Percentiles rank a stretch among this genome's conserved stretches.
phyloP scores from a whole-genome alignment of 2,888 invertebrate species.

The Eupithecia inturbata region DNA sequence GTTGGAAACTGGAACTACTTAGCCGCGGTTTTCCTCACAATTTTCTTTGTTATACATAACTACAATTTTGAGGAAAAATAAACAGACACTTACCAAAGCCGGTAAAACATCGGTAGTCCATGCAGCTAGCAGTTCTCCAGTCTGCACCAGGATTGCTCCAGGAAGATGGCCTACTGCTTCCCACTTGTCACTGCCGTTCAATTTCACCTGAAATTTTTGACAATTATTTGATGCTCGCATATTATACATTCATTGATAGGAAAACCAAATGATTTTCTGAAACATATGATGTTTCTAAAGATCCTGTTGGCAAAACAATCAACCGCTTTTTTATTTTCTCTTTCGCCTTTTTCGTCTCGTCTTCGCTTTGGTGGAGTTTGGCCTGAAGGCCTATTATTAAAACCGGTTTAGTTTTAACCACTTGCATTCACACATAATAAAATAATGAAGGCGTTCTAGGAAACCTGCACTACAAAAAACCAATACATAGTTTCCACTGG shows the following conservation, averaged over 20 bases:
- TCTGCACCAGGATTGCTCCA: conserved; percentile 89
- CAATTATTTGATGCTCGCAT: neutral
- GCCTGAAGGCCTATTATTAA: no score
- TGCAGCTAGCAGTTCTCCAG: conserved; percentile 88
- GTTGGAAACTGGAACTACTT: neutral
- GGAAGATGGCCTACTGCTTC: conserved; percentile 89
- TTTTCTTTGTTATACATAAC: neutral
- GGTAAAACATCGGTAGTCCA: conserved; percentile 89
- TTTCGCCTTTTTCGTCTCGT: no score
- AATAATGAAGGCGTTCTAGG: neutral
- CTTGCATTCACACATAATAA: neutral
- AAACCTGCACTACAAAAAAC: neutral
- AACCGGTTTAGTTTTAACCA: neutral
- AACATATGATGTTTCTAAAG: neutral
- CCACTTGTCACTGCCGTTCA: conserved; percentile 87
- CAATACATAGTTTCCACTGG: neutral
- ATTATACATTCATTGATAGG: neutral
- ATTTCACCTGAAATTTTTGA: conserved; percentile 79
- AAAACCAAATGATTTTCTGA: neutral
- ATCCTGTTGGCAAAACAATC: no score
- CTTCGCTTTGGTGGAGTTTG: no score
- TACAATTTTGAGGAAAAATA: neutral
- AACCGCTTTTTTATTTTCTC: no score
- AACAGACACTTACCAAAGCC: conserved; percentile 84
- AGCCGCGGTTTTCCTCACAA: neutral